phyloP scores from a whole-genome alignment of 2,888 invertebrate genomes.

The Hypomecis punctinalis region DNA sequence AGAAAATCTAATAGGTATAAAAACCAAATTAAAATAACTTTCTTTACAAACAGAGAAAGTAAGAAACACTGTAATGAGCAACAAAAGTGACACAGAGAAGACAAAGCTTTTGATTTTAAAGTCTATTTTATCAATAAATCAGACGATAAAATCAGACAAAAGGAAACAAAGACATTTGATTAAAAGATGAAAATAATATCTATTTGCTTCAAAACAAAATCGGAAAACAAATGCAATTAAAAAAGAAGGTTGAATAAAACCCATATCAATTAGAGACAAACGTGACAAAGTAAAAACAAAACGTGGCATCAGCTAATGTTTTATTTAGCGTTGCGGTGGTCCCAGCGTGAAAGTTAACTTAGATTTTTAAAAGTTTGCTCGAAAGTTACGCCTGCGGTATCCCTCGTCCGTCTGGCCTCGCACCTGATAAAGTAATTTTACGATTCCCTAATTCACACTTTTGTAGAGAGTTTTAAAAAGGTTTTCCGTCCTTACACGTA shows the following conservation, averaged over 20 bases:
- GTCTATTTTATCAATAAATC: too few species aligned
- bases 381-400: constrained; percentile 70
- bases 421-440: constrained; percentile 82
- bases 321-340: constrained; percentile 66
- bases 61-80: too few species aligned
- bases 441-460: constrained; percentile 81
- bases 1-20: too few species aligned
- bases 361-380: constrained; percentile 81
- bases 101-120: background rate
- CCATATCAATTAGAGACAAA: constrained; percentile 77
- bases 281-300: constrained; percentile 66
- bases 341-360: constrained; percentile 75
- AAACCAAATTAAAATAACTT: too few species aligned
- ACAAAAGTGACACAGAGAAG: too few species aligned
- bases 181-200: constrained; percentile 24
- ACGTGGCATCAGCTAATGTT: constrained; percentile 71
- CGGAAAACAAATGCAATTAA: constrained; percentile 57
- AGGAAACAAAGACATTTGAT: background rate
- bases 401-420: constrained; percentile 69
- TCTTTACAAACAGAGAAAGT: too few species aligned
- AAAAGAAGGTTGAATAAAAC: constrained; percentile 61
- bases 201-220: constrained; percentile 9
- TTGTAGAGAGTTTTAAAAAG: constrained; percentile 80
- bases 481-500: constrained; percentile 64
- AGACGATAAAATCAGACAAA: too few species aligned